Base-by-base conservation (phyloP, 2,888 invertebrate species). In the Aricia artaxerxes region DNA sequence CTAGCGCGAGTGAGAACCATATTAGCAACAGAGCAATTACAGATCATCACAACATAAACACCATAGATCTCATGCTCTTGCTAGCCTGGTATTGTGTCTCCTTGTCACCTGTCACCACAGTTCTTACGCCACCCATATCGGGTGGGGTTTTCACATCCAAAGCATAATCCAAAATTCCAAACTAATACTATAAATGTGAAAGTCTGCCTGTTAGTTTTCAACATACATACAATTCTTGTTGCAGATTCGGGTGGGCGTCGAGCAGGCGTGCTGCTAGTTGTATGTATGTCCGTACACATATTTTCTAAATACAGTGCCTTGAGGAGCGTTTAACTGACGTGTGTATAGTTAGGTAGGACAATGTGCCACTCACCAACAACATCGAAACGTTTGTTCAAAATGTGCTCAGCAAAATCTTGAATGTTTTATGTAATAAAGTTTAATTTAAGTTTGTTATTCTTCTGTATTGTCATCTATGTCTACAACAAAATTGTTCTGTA, bases 291-390 rank as follows among this genome's bases (percentile, higher is more conserved):
- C 85, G 84, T 90, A 85, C 90, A 91, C 86, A 89, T 91, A 87
- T 90, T 92, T 86, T 91, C 89, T 89, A 92, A 92, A 90, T 88
- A 88, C 91, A 91, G 93, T 93, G 93, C 93, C 93, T 94, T 93
- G 89, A 88, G 88, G 87, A 88, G 91, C 87, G 87, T 90, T 81
- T 91, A 90, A 86, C 84, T 81, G 86, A 85, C 83, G 82, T 81
- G 82, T 81, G 80, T 81, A 83, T 79, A 82, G 80, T 78, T 89
- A 89, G 88, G 83, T 87, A 87, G 82, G 60, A 79, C 79, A 80
- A 72, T 64, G 78, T 80, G 81, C 79, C 82, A 82, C 81, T 81
- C 81, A 79, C 80, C 75, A 69, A 35, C 35, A 35, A 69, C 69
- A 69, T 69, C 69, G 69, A 69, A 69, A 38, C 35, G 69, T 69